phyloP scores from a whole-genome alignment of 2,888 invertebrate genomes.

The Parnassius smintheus region DNA sequence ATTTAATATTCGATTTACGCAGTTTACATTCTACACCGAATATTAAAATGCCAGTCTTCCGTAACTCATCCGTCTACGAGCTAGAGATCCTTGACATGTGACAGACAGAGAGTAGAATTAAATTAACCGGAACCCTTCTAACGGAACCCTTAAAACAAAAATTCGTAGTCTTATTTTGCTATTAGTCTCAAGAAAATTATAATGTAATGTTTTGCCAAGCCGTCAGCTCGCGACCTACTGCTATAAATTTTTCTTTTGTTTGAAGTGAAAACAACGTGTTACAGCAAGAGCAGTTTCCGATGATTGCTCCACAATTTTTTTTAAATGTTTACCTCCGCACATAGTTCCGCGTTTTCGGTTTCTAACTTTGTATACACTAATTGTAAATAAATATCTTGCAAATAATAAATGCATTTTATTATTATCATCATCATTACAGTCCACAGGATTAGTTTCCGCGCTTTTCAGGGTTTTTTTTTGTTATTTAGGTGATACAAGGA shows the following conservation, averaged over 20 bases:
- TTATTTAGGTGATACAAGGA: too few relatives aligned
- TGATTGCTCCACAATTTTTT: constrained; percentile 13
- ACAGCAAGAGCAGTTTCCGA: constrained; percentile 18
- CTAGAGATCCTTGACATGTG: too few relatives aligned
- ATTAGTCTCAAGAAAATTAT: neutral
- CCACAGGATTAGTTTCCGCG: neutral
- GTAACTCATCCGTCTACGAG: too few relatives aligned
- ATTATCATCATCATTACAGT: neutral
- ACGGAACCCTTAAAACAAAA: too few relatives aligned
- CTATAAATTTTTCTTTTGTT: constrained; percentile 16
- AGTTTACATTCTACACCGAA: too few relatives aligned
- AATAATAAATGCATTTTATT: constrained; percentile 3
- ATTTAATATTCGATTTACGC: too few relatives aligned
- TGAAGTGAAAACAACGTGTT: constrained; percentile 21
- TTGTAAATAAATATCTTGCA: neutral
- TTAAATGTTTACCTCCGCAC: constrained; percentile 3
- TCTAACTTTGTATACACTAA: too few relatives aligned
- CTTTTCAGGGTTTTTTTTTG: too few relatives aligned
- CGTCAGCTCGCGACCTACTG: constrained; percentile 5
- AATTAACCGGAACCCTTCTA: too few relatives aligned
- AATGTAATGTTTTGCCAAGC: constrained; percentile 9
- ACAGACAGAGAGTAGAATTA: too few relatives aligned
- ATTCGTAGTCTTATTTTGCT: too few relatives aligned
- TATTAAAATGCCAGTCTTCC: too few relatives aligned
- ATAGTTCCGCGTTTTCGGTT: constrained; percentile 1